Percentiles rank a stretch among this genome's conserved stretches.
phyloP scores from a whole-genome alignment of 2,113 vertebrate species.

The Anarhynchus alexandrinus region DNA sequence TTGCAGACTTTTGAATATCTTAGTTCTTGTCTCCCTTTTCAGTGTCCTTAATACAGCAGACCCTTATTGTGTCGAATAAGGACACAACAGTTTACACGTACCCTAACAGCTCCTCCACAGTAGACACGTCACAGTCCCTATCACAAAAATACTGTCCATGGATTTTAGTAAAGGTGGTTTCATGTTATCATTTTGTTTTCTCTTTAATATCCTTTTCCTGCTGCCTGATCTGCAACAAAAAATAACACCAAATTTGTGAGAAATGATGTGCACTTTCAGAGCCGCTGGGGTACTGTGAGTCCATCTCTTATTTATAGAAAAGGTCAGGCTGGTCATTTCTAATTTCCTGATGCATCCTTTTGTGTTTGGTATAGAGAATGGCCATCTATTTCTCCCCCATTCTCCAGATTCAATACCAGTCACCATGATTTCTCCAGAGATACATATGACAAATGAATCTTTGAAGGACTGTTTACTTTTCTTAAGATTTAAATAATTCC shows the following conservation, averaged over 20 bases:
- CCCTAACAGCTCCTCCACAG: background rate
- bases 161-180: background rate
- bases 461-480: background rate
- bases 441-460: background rate
- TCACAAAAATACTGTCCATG: background rate
- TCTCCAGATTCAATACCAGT: background rate
- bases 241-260: constrained; percentile 46
- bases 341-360: constrained; percentile 51
- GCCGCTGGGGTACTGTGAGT: constrained; percentile 2
- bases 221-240: background rate
- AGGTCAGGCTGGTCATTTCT: constrained; percentile 53
- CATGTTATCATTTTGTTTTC: background rate
- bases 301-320: constrained; percentile 39
- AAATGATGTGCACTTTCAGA: constrained; percentile 35
- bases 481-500: background rate
- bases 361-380: background rate
- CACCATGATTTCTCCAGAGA: constrained; percentile 4
- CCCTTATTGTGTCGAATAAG: background rate
- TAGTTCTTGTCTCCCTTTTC: background rate
- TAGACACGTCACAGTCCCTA: background rate
- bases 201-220: constrained; percentile 38
- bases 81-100: background rate
- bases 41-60: background rate
- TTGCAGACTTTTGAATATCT: background rate
- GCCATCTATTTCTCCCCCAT: background rate